Conservation (phyloP, 2,888 invertebrate genomes). For the Oxytorus armatus region DNA sequence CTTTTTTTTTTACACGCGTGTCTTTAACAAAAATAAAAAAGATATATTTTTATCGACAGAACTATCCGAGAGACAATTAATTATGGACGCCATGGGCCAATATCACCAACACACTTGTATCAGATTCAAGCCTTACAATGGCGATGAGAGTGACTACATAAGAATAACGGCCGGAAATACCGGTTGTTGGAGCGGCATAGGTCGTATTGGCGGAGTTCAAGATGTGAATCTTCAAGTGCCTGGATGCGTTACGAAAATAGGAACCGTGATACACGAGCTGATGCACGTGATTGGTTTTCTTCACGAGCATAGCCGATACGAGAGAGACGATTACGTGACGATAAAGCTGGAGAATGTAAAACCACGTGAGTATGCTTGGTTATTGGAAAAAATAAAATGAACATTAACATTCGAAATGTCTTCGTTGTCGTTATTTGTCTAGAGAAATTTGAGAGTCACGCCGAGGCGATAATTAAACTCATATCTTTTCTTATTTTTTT, state of each 20-base stretch:
- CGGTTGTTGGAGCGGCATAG: constrained; percentile 94
- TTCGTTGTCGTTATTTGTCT: too few relatives aligned
- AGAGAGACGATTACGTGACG: constrained; percentile 89
- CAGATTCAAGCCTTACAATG: constrained; percentile 88
- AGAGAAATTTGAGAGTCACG: too few relatives aligned
- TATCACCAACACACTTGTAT: constrained; percentile 92
- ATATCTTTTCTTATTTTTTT: background rate
- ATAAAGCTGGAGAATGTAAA: constrained; percentile 90
- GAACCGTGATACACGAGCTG: constrained; percentile 92
- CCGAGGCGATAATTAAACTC: too few relatives aligned
- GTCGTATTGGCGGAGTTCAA: constrained; percentile 88
- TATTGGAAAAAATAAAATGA: constrained; percentile 4
- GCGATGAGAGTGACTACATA: constrained; percentile 89
- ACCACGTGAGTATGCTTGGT: constrained; percentile 83
- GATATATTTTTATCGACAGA: constrained; percentile 83
- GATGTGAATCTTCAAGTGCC: constrained; percentile 91
- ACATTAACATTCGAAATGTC: too few relatives aligned
- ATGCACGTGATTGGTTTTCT: constrained; percentile 92
- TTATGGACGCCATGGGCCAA: constrained; percentile 90
- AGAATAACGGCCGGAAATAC: constrained; percentile 88
- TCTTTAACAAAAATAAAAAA: too few relatives aligned
- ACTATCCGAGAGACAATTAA: constrained; percentile 86
- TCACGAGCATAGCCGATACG: constrained; percentile 93
- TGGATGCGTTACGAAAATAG: constrained; percentile 89
- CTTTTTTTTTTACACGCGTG: too few relatives aligned